Base-by-base conservation (phyloP, 2,888 invertebrate species). In the Eurytoma californica region DNA sequence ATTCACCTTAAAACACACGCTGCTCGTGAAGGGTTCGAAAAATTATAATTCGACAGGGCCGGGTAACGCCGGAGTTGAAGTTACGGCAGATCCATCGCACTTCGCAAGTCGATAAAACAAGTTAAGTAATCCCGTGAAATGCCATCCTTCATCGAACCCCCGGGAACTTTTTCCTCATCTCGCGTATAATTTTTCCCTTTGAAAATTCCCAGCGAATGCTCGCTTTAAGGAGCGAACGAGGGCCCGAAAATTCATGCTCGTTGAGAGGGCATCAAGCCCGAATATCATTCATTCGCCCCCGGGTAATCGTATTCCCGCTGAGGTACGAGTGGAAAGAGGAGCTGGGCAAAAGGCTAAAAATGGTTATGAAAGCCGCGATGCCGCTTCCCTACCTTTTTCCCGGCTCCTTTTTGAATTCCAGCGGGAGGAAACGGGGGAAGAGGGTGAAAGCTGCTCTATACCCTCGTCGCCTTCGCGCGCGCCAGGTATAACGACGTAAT, bases 221-320 rank as follows among this genome's bases (percentile, higher is more conserved):
- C n/a, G 13, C 39, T 47, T 16, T 57, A 66, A 73, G 61, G n/a
- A 51, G 60, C 65, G 61, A 39, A 13, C 39, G 30, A 30, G 39
- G 3, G 65, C 30, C 58, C 66, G 49, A 68, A 75, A 69, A 76
- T 63, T 63, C 63, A 69, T 69, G 63, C 24, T 63, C 61, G 63
- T 47, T 47, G 55, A 69, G 69, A 65, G 39, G 39, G 76, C 63
- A 69, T 69, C 63, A 65, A 57, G 63, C 47, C 39, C 57, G 69
- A 76, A 76, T 69, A 69, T 76, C 69, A 55, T 74, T 67, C 58
- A 74, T 74, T 67, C 60, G 47, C 66, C 14, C n/a, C 18, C 51
- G 47, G 39, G 61, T 74, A 74, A 74, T 67, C 58, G 51, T 74
- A 74, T 67, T 74, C 51, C 13, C 58, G 24, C 28, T 24, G 28